phyloP scores from a whole-genome alignment of 2,888 invertebrate genomes.

The Sphecodes monilicornis region DNA sequence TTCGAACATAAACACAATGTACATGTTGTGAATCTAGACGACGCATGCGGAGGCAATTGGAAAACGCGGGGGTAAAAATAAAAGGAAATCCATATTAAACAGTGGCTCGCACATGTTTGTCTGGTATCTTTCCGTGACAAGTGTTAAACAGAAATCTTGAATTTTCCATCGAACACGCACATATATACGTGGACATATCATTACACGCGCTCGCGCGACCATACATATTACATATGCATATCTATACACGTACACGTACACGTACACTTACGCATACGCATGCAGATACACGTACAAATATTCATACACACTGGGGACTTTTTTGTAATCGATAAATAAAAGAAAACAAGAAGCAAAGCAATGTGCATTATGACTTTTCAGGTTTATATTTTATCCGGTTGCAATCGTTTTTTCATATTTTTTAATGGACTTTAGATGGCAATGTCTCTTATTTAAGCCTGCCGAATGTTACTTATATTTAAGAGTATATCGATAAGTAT shows the following conservation, averaged over 20 bases:
- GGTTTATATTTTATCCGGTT: constrained; percentile 75
- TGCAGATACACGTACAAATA: constrained; percentile 29
- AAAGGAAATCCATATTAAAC: constrained; percentile 40
- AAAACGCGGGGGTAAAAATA: constrained; percentile 14
- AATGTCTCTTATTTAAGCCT: constrained; percentile 78
- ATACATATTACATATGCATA: constrained; percentile 30
- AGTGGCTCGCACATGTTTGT: constrained; percentile 20
- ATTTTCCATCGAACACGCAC: constrained; percentile 48
- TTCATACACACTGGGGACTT: constrained; percentile 55
- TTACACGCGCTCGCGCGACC: constrained; percentile 27
- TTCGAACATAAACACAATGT: constrained; percentile 60
- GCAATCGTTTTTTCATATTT: constrained; percentile 78
- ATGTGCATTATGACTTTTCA: constrained; percentile 74
- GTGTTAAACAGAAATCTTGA: constrained; percentile 32
- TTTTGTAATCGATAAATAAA: constrained; percentile 75
- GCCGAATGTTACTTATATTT: constrained; percentile 82
- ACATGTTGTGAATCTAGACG: constrained; percentile 67
- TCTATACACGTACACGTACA: too few species aligned
- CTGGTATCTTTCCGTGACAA: constrained; percentile 49
- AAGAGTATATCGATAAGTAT: constrained; percentile 81
- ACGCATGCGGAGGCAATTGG: constrained; percentile 40
- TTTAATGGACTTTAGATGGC: constrained; percentile 75
- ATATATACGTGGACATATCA: constrained; percentile 35
- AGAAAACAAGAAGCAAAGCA: constrained; percentile 54
- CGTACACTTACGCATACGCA: too few species aligned